Evolutionary conservation across 2,113 vertebrate species (phyloP), one percentile per base, ranked within the genome.

Genomic region (Empidonax traillii): DNA sequence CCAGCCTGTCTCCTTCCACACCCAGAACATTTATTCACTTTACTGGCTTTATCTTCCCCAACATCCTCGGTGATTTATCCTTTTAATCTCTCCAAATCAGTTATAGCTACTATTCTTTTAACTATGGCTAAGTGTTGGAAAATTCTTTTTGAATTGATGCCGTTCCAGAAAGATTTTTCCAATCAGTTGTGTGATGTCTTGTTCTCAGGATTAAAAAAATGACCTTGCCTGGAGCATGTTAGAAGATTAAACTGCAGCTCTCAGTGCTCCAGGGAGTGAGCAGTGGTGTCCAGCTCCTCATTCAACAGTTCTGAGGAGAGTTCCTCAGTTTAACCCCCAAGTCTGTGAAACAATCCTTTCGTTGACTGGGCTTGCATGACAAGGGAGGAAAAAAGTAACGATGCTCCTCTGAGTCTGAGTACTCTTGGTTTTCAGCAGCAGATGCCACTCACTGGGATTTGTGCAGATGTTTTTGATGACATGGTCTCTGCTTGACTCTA

Each of bases 41-140:
- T 75, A 61, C 88, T 65, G 73, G 69, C 80, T 94, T 96, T 86
- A 92, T 97, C 92, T 94, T 95, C 73, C 31, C 62, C 74, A 79
- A 56, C 56, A 78, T 90, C 79, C 56, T 92, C 0, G 0, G 88
- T 93, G 68, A 97, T 96, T 97, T 95, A 96, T 92, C 92, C 93
- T 93, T 96, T 95, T 96, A 95, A 95, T 94, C 90, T 95, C 61
- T 95, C 79, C 2, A 15, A 78, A 84, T 95, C 90, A 79, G 85
- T 96, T 95, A 90, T 88, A 94, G 92, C 44, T 90, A 35, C 90
- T 84, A 61, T 95, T 92, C 93, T 93, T 94, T 93, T 95, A 88
- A 89, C 88, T 87, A 58, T 52, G 59, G 56, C 44, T 92, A 92
- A 93, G 58, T 72, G 92, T 93, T 92, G 73, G 88, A 75, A 90